Percentiles rank a stretch among this genome's conserved stretches.
Evolutionary conservation across 2,113 vertebrate genomes (phyloP).

Genomic region (Paedocypris sp.): DNA sequence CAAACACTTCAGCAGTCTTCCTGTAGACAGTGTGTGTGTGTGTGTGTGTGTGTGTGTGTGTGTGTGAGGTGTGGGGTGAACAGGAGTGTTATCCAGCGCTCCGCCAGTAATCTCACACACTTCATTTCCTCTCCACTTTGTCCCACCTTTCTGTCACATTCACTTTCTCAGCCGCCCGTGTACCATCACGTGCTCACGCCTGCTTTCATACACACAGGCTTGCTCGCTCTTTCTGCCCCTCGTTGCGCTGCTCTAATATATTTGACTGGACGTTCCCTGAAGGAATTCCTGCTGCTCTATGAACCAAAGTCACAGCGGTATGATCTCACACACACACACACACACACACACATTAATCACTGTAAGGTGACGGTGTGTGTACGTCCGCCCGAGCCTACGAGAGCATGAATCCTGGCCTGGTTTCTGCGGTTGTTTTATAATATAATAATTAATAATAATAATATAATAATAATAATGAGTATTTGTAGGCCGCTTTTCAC

Average conservation of each 20-base stretch:
- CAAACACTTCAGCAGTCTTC: too few relatives aligned
- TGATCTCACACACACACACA: conserved; percentile 40
- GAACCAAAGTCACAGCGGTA: conserved; percentile 50
- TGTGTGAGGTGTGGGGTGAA: conserved; percentile 1
- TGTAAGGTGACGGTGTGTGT: conserved; percentile 19
- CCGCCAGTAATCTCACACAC: conserved; percentile 1
- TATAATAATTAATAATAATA: too few relatives aligned
- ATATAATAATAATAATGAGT: too few relatives aligned
- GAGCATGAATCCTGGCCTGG: neutral
- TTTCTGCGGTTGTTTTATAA: neutral
- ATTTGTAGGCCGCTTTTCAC: too few relatives aligned
- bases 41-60: neutral
- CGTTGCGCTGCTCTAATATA: conserved; percentile 49
- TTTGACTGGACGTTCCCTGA: conserved; percentile 49
- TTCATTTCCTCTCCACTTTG: neutral
- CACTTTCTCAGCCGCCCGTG: neutral
- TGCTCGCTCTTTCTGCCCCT: neutral
- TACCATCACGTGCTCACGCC: neutral
- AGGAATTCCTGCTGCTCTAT: conserved; percentile 60
- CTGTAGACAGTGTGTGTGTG: neutral
- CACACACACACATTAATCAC: conserved; percentile 55
- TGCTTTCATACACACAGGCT: neutral
- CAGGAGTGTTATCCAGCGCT: neutral
- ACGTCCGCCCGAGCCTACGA: neutral
- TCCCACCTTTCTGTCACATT: neutral